phyloP scores from a whole-genome alignment of 2,797 vertebrate species.

The Eptatretus atami region DNA sequence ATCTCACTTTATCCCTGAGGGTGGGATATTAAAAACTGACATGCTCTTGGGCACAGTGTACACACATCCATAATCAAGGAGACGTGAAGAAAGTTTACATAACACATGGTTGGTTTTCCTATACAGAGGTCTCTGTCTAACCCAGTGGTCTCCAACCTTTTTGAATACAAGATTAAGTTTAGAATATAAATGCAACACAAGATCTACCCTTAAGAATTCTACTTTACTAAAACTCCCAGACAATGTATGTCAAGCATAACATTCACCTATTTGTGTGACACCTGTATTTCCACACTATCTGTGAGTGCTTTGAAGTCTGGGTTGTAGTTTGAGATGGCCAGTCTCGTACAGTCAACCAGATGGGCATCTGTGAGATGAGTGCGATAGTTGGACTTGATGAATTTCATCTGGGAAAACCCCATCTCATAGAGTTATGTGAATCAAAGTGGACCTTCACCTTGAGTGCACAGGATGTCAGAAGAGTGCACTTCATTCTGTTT shows the following conservation, averaged over 20 bases:
- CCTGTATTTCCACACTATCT: too few species aligned
- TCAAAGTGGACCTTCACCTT: too few species aligned
- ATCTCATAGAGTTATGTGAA: too few species aligned
- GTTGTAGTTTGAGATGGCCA: too few species aligned
- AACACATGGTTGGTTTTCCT: conserved; percentile 33
- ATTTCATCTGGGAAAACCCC: too few species aligned
- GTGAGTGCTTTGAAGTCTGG: too few species aligned
- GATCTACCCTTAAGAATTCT: conserved; percentile 14
- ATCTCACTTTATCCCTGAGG: conserved; percentile 29
- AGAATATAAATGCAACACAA: conserved; percentile 42
- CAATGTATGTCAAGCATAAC: not conserved
- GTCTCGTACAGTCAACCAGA: too few species aligned
- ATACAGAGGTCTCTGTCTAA: conserved; percentile 34
- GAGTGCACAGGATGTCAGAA: too few species aligned
- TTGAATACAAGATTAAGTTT: conserved; percentile 37
- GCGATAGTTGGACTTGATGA: too few species aligned
- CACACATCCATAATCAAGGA: not conserved
- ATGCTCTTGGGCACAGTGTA: not conserved
- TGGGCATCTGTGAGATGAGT: too few species aligned
- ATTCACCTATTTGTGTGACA: too few species aligned
- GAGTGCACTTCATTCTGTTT: too few species aligned
- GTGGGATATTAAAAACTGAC: not conserved
- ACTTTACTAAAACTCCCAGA: conserved; percentile 43
- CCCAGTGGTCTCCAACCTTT: conserved; percentile 16
- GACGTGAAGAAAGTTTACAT: conserved; percentile 23